Evolutionary conservation across 1,140 invertebrate genomes (phyloP).

Genomic region (Lamellibrachia luymesi): DNA sequence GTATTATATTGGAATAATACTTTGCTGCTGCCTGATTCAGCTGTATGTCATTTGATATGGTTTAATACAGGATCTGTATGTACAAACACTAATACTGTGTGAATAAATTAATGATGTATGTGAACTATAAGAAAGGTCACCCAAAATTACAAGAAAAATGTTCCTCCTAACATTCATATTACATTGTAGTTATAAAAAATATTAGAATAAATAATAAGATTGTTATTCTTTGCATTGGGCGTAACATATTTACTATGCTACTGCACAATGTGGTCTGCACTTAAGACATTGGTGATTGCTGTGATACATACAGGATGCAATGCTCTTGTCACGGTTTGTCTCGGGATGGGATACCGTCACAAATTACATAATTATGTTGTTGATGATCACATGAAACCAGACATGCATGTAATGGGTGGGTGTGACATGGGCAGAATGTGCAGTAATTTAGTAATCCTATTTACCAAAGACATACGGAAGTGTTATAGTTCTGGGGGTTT

Average conservation of each 20-base stretch:
- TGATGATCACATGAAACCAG: not conserved
- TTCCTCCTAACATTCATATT: too few relatives aligned
- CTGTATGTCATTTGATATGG: not conserved
- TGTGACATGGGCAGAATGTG: not conserved
- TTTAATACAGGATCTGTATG: not conserved
- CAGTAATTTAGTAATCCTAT: too few relatives aligned
- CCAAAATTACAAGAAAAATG: not conserved
- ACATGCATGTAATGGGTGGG: not conserved
- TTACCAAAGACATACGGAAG: not conserved
- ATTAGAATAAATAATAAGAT: too few relatives aligned
- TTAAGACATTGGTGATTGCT: too few relatives aligned
- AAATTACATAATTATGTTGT: not conserved
- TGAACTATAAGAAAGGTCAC: not conserved
- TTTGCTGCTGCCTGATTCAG: not conserved
- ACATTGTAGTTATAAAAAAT: too few relatives aligned
- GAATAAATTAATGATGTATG: not conserved
- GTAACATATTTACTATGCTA: not conserved
- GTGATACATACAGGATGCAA: not conserved
- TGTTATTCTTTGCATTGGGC: too few relatives aligned
- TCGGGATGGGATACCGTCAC: not conserved
- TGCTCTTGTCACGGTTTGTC: not conserved
- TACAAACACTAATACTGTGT: not conserved
- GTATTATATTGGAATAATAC: not conserved
- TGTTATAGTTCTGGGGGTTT: not conserved
- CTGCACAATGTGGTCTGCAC: too few relatives aligned